Base-by-base conservation (phyloP, 2,797 vertebrate genomes). In the Cichlasoma orientale region DNA sequence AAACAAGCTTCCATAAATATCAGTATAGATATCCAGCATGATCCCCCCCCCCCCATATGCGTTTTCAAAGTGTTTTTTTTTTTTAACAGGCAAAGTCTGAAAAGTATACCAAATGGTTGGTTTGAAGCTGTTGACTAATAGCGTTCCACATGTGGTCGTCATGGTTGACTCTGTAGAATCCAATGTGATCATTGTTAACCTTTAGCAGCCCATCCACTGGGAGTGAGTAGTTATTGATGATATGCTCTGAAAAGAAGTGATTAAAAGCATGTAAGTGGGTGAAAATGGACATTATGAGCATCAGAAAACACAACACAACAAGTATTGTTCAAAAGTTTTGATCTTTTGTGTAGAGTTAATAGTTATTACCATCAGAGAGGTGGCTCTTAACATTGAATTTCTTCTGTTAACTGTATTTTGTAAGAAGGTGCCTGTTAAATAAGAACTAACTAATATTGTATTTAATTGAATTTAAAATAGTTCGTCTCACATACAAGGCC, bases 161-260 rank as follows among this genome's bases (percentile, higher is more conserved):
- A 78, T 99, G 96, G 92, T 98, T 98, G 85, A 99, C 97, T 79
- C 98, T 95, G 91, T 96, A 98, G 94, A 97, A 98, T 66, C 98
- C 98, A 77, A 97, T 92, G 82, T 99, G 97, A 76, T 97, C 92
- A 18, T 95, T 94, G 91, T 99, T 99, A 47, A 98, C 81, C 71
- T 96, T 98, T 23, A 94, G 80, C 86, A 96, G 95, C 74, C 79
- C 83, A 44, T 93, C 87, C 29, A 2, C 21, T 80, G 80, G 13
- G n/a, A 31, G 1, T 0, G 75, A 81, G 84, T 95, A 95, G 68
- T 59, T 3, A 11, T 0, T 0, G 66, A 95, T 57, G 53, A 75
- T 13, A 0, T 54, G 53, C n/a, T 94, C 95, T 96, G 80, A 77
- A 91, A 33, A 56, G 84, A 18, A 79, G 29, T 27, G 16, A 9